A percentile compares a stretch with the other conserved stretches of the same genome.
These are phyloP conservation scores for Grapholita molesta DNA, from an alignment of 1,140 invertebrate genomes.

Conservation along the genomic window DNA sequence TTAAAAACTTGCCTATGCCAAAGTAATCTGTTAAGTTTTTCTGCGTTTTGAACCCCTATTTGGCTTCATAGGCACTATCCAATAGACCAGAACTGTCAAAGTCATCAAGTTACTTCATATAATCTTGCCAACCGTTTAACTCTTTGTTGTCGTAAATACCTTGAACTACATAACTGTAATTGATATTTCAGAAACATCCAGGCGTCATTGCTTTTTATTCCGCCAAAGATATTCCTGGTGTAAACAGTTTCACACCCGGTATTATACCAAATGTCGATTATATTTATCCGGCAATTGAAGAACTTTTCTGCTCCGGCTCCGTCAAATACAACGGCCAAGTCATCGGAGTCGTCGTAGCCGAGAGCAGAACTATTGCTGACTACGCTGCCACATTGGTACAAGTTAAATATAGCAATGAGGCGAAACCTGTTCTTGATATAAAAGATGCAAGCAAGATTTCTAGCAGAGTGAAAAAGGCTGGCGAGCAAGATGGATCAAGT, in stretches of 20 bases:
- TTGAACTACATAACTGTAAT: no score
- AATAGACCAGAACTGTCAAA: no score
- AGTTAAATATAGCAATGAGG: conserved; percentile 78
- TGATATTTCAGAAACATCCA: conserved; percentile 77
- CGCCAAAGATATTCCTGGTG: conserved; percentile 87
- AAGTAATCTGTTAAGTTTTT: no score
- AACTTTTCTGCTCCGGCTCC: conserved; percentile 69
- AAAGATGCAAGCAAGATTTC: conserved; percentile 42
- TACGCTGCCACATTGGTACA: conserved; percentile 82
- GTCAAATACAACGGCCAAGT: conserved; percentile 85
- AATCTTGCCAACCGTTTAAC: no score
- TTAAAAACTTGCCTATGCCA: no score
- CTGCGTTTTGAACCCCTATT: no score
- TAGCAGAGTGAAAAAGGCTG: conserved; percentile 29
- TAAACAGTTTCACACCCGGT: conserved; percentile 78
- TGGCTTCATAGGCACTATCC: no score
- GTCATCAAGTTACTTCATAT: no score
- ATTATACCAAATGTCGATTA: conserved; percentile 22
- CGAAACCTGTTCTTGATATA: conserved; percentile 43
- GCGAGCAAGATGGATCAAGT: conserved; percentile 10
- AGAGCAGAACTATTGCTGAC: conserved; percentile 79
- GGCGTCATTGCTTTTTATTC: conserved; percentile 85
- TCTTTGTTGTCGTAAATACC: no score
- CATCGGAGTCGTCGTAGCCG: conserved; percentile 85
- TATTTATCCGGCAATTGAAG: conserved; percentile 53